Evolutionary conservation across 2,888 invertebrate species (phyloP).

Genomic region (Chymomyza fuscimana): DNA sequence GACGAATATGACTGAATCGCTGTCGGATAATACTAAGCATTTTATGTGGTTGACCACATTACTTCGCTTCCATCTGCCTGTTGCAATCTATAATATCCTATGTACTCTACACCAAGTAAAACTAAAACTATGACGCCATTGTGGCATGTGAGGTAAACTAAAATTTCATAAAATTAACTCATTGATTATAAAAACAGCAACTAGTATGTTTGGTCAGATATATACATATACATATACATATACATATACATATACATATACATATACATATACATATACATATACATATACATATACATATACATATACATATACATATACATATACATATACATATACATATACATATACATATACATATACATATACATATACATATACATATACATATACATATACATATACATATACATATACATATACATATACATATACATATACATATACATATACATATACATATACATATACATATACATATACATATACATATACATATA

Average conservation of each 20-base stretch:
- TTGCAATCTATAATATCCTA: too few species aligned
- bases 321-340: conserved; percentile 36
- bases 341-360: conserved; percentile 42
- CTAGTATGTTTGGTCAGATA: conserved; percentile 43
- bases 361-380: conserved; percentile 37
- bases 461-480: conserved; percentile 42
- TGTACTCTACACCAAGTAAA: too few species aligned
- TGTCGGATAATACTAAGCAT: too few species aligned
- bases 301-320: conserved; percentile 33
- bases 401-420: conserved; percentile 35
- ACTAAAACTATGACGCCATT: not conserved
- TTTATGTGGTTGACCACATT: too few species aligned
- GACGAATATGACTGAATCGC: too few species aligned
- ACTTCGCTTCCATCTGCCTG: too few species aligned
- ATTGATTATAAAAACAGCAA: conserved; percentile 72
- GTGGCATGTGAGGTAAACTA: conserved; percentile 34
- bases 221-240: conserved; percentile 36
- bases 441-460: conserved; percentile 36
- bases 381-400: conserved; percentile 43
- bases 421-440: conserved; percentile 33
- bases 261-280: conserved; percentile 39
- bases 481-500: conserved; percentile 37
- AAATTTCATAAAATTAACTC: conserved; percentile 74
- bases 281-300: conserved; percentile 35
- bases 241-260: conserved; percentile 33